phyloP scores from a whole-genome alignment of 2,113 vertebrate genomes.

The Caretta caretta region DNA sequence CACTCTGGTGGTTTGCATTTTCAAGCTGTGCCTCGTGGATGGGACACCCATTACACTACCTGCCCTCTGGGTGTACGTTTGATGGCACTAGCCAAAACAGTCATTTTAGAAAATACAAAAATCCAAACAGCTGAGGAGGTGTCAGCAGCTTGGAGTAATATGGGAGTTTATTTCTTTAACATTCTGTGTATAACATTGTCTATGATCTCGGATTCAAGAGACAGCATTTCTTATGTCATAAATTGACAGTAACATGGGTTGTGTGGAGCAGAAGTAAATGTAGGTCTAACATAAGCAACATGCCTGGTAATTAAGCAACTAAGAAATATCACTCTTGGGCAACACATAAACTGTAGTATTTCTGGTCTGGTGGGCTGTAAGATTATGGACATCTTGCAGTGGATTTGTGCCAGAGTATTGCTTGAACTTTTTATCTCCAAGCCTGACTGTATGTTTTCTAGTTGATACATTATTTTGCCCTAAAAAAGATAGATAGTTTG shows the following conservation, averaged over 20 bases:
- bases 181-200: background rate
- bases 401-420: background rate
- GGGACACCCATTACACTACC: background rate
- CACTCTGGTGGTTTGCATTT: background rate
- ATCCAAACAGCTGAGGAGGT: background rate
- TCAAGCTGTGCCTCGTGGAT: background rate
- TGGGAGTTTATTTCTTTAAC: background rate
- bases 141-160: background rate
- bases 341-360: background rate
- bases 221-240: background rate
- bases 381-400: background rate
- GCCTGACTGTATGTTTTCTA: no score
- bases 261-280: background rate
- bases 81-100: background rate
- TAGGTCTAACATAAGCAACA: fast-evolving
- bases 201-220: background rate
- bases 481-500: no score
- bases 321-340: background rate
- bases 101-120: background rate
- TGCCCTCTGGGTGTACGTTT: background rate
- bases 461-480: no score
- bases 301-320: fast-evolving
- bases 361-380: background rate
- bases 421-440: no score
- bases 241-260: background rate